Percentiles rank a stretch among this genome's conserved stretches.
Conservation (phyloP, 2,888 invertebrate genomes). For the Pediacus dermestoides region DNA sequence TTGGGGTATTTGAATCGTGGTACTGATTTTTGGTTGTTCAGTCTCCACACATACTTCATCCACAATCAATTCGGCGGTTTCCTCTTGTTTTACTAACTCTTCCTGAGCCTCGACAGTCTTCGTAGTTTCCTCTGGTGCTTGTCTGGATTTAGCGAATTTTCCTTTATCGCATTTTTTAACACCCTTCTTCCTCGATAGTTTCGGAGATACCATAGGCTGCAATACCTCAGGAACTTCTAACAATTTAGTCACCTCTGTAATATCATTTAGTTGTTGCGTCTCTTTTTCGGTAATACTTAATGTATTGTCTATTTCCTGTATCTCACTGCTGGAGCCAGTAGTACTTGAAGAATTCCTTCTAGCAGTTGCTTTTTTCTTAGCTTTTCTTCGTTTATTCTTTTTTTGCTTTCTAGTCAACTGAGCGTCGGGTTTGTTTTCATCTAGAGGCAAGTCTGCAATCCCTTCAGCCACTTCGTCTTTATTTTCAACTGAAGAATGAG, state of each 20-base stretch:
- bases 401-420: conserved; percentile 26
- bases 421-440: conserved; percentile 13
- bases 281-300: conserved; percentile 11
- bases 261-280: conserved; percentile 1
- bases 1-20: conserved; percentile 41
- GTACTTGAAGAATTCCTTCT: conserved; percentile 31
- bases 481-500: too few relatives aligned
- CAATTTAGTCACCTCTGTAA: conserved; percentile 2
- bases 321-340: conserved; percentile 34
- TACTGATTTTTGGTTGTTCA: conserved; percentile 33
- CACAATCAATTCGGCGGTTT: conserved; percentile 8
- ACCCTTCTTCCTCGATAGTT: conserved; percentile 15
- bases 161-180: conserved; percentile 1
- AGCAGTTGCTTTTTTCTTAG: conserved; percentile 23
- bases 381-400: conserved; percentile 25
- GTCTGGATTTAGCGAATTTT: not conserved
- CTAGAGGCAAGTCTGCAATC: conserved; percentile 18
- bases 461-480: conserved; percentile 1
- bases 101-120: not conserved
- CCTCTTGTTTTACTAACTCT: not conserved
- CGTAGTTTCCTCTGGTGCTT: not conserved
- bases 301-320: conserved; percentile 22
- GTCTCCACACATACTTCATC: not conserved
- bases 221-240: too few relatives aligned
- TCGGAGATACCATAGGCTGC: conserved; percentile 1